These are phyloP conservation scores for Tortricodes alternella DNA, from an alignment of 2,888 invertebrate species.

Conservation along the genomic window DNA sequence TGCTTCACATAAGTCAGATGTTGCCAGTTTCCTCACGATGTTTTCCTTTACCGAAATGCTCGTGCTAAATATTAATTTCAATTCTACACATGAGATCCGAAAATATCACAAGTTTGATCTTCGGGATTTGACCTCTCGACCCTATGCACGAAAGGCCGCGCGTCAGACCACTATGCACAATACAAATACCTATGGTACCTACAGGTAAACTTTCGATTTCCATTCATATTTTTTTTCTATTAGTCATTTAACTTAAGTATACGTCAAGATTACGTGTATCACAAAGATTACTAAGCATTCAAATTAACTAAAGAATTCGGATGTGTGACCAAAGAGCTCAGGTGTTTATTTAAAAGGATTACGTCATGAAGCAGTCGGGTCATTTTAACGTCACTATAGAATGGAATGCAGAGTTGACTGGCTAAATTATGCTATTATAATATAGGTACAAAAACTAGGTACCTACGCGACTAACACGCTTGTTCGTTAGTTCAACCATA, in stretches of 20 bases:
- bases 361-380: slow-evolving; percentile 13
- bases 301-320: slow-evolving; percentile 23
- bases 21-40: no score
- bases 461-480: not conserved
- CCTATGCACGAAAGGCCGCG: no score
- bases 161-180: no score
- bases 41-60: no score
- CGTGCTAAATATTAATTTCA: no score
- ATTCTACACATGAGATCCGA: no score
- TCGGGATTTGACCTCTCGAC: no score
- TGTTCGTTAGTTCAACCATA: not conserved
- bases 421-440: slow-evolving; percentile 12
- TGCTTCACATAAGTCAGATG: no score
- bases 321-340: slow-evolving; percentile 24
- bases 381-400: slow-evolving; percentile 12
- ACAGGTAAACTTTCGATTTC: no score
- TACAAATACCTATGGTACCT: no score
- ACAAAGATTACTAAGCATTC: slow-evolving; percentile 9
- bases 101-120: no score
- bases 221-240: not conserved
- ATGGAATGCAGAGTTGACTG: slow-evolving; percentile 13
- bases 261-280: no score
- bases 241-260: not conserved
- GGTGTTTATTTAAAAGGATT: slow-evolving; percentile 24
- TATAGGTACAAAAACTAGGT: not conserved